These are phyloP conservation scores for Planococcus citri DNA, from an alignment of 1,140 invertebrate genomes.

Conservation along the genomic window DNA sequence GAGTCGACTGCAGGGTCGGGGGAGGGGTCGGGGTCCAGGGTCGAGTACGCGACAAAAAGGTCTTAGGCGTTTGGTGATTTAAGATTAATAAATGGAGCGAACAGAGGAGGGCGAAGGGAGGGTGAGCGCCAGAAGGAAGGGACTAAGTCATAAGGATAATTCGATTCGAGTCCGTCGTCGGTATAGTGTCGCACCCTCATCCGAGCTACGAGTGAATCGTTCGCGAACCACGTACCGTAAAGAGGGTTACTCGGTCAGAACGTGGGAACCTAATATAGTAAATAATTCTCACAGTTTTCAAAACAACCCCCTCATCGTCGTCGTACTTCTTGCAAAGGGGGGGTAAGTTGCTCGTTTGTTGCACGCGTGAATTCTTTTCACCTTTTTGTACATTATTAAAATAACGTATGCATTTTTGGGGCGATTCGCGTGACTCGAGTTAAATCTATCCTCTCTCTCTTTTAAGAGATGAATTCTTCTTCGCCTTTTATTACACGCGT, in stretches of 20 bases:
- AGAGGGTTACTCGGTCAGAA: slow-evolving; percentile 17
- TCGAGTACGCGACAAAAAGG: neutral
- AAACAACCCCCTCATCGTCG: slow-evolving; percentile 2
- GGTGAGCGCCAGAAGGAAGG: no score
- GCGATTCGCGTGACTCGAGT: no score
- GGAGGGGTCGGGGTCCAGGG: neutral
- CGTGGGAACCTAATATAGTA: slow-evolving; percentile 19
- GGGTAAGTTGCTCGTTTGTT: neutral
- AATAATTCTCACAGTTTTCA: slow-evolving; percentile 20
- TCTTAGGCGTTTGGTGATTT: neutral
- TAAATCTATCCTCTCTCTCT: no score
- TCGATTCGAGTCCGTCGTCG: neutral
- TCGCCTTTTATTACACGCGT: no score
- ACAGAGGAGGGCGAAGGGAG: neutral
- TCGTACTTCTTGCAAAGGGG: no score
- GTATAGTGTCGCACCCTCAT: neutral
- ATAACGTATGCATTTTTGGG: no score
- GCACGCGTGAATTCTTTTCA: neutral
- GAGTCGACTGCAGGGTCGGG: neutral
- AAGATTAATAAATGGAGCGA: neutral
- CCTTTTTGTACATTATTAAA: no score
- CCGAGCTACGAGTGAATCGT: neutral
- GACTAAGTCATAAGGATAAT: neutral
- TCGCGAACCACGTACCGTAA: neutral
- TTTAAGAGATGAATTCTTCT: no score